phyloP scores from a whole-genome alignment of 2,888 invertebrate genomes.

The Parapristionchus giblindavisi region DNA sequence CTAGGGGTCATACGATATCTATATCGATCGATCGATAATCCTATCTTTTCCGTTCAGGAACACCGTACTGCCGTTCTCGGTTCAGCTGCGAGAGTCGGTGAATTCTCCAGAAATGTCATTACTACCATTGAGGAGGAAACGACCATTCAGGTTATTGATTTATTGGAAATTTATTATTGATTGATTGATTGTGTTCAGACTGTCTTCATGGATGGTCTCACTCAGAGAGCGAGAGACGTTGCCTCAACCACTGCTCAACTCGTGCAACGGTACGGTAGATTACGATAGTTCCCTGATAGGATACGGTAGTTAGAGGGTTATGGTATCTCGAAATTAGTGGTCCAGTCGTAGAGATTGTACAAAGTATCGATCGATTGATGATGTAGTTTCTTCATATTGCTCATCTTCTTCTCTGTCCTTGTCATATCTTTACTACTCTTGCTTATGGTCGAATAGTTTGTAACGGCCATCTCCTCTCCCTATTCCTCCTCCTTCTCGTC shows the following conservation, averaged over 20 bases:
- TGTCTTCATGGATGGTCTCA: constrained; percentile 79
- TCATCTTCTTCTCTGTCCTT: background rate
- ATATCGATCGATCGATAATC: too few relatives aligned
- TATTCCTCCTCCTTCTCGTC: background rate
- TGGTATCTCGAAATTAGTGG: background rate
- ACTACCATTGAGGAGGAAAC: constrained; percentile 37
- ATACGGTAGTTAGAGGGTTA: background rate
- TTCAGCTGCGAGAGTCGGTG: constrained; percentile 94
- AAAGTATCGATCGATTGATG: background rate
- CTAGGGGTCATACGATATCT: background rate
- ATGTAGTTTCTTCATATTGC: background rate
- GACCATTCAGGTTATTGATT: constrained; percentile 44
- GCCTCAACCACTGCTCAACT: constrained; percentile 96
- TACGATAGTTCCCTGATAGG: constrained; percentile 1
- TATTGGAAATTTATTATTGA: too few relatives aligned
- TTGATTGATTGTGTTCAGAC: constrained; percentile 7
- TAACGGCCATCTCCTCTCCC: background rate
- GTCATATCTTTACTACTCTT: background rate
- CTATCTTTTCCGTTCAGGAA: constrained; percentile 65
- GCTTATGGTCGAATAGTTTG: background rate
- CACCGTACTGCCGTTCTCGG: constrained; percentile 90
- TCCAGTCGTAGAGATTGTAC: background rate
- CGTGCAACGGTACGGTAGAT: constrained; percentile 76
- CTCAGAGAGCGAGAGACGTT: constrained; percentile 93
- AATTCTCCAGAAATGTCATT: constrained; percentile 85